Base-by-base conservation (phyloP, 2,113 vertebrate species). In the Nyctibius bracteatus region DNA sequence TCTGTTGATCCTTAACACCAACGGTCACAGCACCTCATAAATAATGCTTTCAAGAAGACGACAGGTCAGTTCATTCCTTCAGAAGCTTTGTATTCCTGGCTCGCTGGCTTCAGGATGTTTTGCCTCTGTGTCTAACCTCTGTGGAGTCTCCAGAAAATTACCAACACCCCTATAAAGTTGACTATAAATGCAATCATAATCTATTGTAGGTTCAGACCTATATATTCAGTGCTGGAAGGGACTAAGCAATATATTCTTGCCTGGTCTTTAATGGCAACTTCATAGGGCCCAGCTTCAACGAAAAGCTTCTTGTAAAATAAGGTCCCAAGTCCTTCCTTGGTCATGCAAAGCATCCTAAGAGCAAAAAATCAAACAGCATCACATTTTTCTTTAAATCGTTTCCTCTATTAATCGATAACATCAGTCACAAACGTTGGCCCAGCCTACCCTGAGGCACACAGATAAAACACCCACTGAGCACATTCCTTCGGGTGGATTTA, bases 1-100 rank as follows among this genome's bases (percentile, higher is more conserved):
- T 90, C 85, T 59, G 51, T 70, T 95, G 92, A 94, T 92, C 80
- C 51, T 86, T 95, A 90, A 88, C 93, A 71, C 39, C 39, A 44
- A 2, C 35, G 59, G 82, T 86, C 93, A 92, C 51, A 78, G 63
- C 27, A 73, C 22, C 68, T 86, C 68, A 86, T 88, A 96, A 96
- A 96, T 94, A 93, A 78, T 7, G 37, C 55, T 78, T 94, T 86
- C 63, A 74, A 58, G 70, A 82, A 30, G 55, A 54, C 6, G 7
- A 90, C 2, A 54, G 27, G 27, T n/a, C 62, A 65, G 46, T 78
- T 73, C 3, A 5, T 70, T 77, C 71, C 46, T 90, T 83, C 24
- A 41, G 79, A 66, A 94, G 51, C 55, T 59, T 81, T 51, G 44
- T 73, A 61, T 35, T 73, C 35, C 63, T 39, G 35, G 46, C n/a